These are phyloP conservation scores for Pygocentrus nattereri DNA, from an alignment of 2,797 vertebrate species.

Conservation along the genomic window DNA sequence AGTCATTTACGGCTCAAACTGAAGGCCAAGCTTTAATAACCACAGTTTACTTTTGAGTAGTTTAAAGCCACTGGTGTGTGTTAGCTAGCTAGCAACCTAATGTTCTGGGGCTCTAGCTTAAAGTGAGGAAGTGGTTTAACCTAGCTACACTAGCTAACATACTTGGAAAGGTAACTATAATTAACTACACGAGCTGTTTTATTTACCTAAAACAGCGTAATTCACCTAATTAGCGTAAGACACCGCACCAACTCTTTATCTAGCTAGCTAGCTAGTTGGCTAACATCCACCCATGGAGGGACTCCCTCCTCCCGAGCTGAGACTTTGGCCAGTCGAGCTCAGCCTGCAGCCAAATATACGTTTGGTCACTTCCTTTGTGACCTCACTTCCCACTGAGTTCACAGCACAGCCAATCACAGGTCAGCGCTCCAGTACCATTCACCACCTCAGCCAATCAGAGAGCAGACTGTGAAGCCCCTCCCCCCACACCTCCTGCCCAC, in stretches of 20 bases:
- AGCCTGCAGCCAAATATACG: neutral
- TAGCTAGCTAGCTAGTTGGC: neutral
- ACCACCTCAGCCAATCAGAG: slow-evolving; percentile 41
- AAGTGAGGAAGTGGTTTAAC: no score
- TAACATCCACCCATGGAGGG: neutral
- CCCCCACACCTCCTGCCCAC: neutral
- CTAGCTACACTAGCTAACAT: no score
- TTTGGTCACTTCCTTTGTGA: slow-evolving; percentile 9
- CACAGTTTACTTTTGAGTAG: no score
- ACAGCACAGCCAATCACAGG: slow-evolving; percentile 26
- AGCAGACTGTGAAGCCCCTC: slow-evolving; percentile 30
- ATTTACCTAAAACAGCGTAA: no score
- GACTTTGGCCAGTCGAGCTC: no score
- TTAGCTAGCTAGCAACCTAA: no score
- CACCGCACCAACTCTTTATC: neutral
- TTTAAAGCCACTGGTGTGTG: no score
- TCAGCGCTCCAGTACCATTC: slow-evolving; percentile 8
- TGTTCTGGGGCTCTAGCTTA: neutral
- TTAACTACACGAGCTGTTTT: neutral
- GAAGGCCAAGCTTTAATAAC: no score
- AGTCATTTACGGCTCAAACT: no score
- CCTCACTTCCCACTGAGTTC: slow-evolving; percentile 23
- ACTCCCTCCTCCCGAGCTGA: neutral
- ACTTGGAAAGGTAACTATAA: no score
- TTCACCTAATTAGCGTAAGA: neutral